phyloP scores from a whole-genome alignment of 1,140 invertebrate species.

The Apis mellifera region Amel_HAv3.1 CM009932.2:6742001-6742500 shows the following conservation, averaged over 20 bases:
- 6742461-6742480: no score
- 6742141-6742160: background rate
- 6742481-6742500: no score
- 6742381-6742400: background rate
- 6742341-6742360: background rate
- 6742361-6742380: background rate
- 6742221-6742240: conserved; percentile 26
- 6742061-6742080: background rate
- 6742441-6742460: no score
- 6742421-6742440: no score
- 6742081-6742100: conserved; percentile 57
- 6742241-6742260: background rate
- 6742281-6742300: background rate
- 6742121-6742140: background rate
- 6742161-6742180: conserved; percentile 12
- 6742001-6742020: background rate
- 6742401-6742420: background rate
- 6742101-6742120: conserved; percentile 45
- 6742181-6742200: conserved; percentile 1
- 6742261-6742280: background rate
- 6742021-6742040: conserved; percentile 24
- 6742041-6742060: conserved; percentile 31
- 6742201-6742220: background rate
- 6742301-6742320: background rate
- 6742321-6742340: background rate